A percentile compares a stretch with the other conserved stretches of the same genome.
These are phyloP conservation scores for Tangara arthus DNA, from an alignment of 2,797 vertebrate species.

Conservation along the genomic window DNA sequence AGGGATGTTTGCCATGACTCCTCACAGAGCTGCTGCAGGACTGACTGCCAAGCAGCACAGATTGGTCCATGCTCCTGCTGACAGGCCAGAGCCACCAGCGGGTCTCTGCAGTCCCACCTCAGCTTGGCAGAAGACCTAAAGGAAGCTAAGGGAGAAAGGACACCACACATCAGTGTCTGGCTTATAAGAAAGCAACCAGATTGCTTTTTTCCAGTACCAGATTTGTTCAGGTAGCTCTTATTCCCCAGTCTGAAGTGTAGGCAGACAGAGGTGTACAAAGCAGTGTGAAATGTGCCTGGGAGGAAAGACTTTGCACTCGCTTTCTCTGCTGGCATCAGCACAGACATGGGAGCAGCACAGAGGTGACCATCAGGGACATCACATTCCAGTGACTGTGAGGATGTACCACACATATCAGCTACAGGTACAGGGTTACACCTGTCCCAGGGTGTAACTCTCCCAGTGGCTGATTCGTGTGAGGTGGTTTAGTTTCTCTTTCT, in stretches of 20 bases:
- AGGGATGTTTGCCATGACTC: background rate
- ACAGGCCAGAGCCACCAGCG: rapidly evolving
- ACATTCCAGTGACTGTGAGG: rapidly evolving
- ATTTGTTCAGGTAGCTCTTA: background rate
- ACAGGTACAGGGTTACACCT: background rate
- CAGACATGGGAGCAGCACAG: background rate
- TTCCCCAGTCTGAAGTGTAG: background rate
- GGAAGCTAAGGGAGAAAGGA: background rate
- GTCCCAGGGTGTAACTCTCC: background rate
- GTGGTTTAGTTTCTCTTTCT: background rate
- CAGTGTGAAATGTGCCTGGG: background rate
- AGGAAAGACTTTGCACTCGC: background rate
- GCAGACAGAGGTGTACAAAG: background rate
- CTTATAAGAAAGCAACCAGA: background rate
- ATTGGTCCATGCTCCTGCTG: rapidly evolving
- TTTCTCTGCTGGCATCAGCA: background rate
- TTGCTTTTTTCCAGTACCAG: background rate
- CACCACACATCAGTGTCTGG: background rate
- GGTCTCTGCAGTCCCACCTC: background rate
- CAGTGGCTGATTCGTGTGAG: rapidly evolving
- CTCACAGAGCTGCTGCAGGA: background rate
- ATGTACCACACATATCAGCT: background rate
- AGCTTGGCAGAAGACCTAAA: background rate
- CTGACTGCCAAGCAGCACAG: background rate
- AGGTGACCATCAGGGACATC: background rate